Evolutionary conservation across 1,140 invertebrate species (phyloP).

Genomic region (Ptiloglossa arizonensis): DNA sequence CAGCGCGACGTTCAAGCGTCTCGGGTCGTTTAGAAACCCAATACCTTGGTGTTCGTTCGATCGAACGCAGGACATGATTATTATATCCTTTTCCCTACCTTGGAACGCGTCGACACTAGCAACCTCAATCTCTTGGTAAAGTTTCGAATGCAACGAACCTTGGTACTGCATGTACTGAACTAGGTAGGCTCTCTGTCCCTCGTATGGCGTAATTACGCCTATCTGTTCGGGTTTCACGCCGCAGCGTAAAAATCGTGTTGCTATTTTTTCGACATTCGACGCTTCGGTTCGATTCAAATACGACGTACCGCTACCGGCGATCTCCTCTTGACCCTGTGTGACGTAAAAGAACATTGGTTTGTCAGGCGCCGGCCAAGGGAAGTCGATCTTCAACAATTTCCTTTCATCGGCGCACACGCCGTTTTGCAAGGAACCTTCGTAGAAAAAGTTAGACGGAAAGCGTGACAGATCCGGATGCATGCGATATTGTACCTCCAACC

Average conservation of each 20-base stretch:
- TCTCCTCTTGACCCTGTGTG: slow-evolving; percentile 99
- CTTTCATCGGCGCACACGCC: slow-evolving; percentile 98
- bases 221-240: slow-evolving; percentile 99
- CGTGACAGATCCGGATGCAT: slow-evolving; percentile 99
- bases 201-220: slow-evolving; percentile 99
- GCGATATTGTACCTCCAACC: slow-evolving; percentile 98
- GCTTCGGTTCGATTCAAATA: slow-evolving; percentile 99
- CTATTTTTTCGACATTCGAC: slow-evolving; percentile 98
- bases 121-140: slow-evolving; percentile 99
- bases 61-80: slow-evolving; percentile 99
- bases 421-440: slow-evolving; percentile 99
- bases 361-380: slow-evolving; percentile 98
- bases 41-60: slow-evolving; percentile 96
- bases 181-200: slow-evolving; percentile 98
- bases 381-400: slow-evolving; percentile 94
- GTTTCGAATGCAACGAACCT: slow-evolving; percentile 96
- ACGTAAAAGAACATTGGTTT: slow-evolving; percentile 99
- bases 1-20: slow-evolving; percentile 98
- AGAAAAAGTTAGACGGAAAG: slow-evolving; percentile 99
- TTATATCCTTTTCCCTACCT: slow-evolving; percentile 98
- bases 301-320: slow-evolving; percentile 98
- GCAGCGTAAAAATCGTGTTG: slow-evolving; percentile 95
- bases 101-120: slow-evolving; percentile 99
- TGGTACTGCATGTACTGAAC: slow-evolving; percentile 99
- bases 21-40: slow-evolving; percentile 98